Evolutionary conservation across 2,797 vertebrate species (phyloP).

Genomic region (Cyclopterus lumpus): DNA sequence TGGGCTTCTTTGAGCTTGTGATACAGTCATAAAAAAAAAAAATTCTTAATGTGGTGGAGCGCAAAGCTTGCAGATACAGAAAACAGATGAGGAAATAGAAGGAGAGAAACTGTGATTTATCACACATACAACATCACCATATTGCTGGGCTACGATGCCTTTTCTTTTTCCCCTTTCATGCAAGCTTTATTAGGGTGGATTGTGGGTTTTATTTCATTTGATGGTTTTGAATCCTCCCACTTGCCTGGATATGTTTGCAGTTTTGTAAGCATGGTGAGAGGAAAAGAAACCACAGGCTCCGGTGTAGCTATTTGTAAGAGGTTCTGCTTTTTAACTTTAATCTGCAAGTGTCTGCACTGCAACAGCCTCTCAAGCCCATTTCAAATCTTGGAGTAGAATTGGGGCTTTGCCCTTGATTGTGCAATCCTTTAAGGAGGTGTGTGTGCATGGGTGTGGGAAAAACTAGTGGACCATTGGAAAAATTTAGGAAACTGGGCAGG

Average conservation of each 20-base stretch:
- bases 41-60: constrained; percentile 16
- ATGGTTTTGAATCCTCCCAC: constrained; percentile 17
- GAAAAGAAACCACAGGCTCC: constrained; percentile 18
- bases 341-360: constrained; percentile 32
- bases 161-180: neutral
- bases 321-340: constrained; percentile 50
- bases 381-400: constrained; percentile 44
- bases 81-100: neutral
- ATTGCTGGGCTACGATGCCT: neutral
- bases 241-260: constrained; percentile 20
- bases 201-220: neutral
- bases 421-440: constrained; percentile 17
- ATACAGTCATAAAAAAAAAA: constrained; percentile 15
- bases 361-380: constrained; percentile 12
- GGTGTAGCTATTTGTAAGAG: constrained; percentile 20
- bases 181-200: neutral
- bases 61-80: constrained; percentile 22
- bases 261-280: constrained; percentile 3
- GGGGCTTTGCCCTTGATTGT: constrained; percentile 48
- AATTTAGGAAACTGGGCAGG: constrained; percentile 21
- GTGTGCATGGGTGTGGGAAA: constrained; percentile 19
- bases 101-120: constrained; percentile 14
- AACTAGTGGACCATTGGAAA: constrained; percentile 29
- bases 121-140: neutral
- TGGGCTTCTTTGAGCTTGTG: constrained; percentile 28